These are phyloP conservation scores for Amphiduros pacificus DNA, from an alignment of 2,888 invertebrate species.

Conservation along the genomic window DNA sequence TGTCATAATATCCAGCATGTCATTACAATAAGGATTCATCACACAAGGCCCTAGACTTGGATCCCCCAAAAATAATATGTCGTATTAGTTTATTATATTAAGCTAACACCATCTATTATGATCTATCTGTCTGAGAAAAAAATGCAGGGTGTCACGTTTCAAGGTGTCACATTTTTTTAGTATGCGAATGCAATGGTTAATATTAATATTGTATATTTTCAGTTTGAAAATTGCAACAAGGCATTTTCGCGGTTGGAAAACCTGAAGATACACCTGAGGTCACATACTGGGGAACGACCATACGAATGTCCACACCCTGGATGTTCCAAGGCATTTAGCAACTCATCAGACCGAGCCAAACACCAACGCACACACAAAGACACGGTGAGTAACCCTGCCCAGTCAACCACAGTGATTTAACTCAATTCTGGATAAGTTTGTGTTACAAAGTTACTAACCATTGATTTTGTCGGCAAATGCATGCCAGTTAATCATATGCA, in stretches of 20 bases:
- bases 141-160: too few species aligned
- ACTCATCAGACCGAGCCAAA: constrained; percentile 97
- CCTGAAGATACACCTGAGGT: constrained; percentile 90
- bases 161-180: too few species aligned
- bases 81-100: too few species aligned
- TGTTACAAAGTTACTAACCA: too few species aligned
- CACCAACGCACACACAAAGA: constrained; percentile 98
- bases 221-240: constrained; percentile 80
- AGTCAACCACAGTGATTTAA: not conserved
- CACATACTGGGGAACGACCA: constrained; percentile 76
- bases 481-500: too few species aligned
- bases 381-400: constrained; percentile 96
- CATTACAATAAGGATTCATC: too few species aligned
- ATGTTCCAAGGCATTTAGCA: constrained; percentile 96
- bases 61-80: too few species aligned
- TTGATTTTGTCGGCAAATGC: too few species aligned
- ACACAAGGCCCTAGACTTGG: too few species aligned
- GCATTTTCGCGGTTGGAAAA: constrained; percentile 97
- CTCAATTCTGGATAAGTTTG: not conserved
- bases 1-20: not conserved
- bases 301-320: constrained; percentile 96
- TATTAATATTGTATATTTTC: constrained; percentile 26
- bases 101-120: too few species aligned
- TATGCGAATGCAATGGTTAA: constrained; percentile 7
- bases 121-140: too few species aligned